phyloP scores from a whole-genome alignment of 2,888 invertebrate genomes.

The Aproaerema taeniolella region DNA sequence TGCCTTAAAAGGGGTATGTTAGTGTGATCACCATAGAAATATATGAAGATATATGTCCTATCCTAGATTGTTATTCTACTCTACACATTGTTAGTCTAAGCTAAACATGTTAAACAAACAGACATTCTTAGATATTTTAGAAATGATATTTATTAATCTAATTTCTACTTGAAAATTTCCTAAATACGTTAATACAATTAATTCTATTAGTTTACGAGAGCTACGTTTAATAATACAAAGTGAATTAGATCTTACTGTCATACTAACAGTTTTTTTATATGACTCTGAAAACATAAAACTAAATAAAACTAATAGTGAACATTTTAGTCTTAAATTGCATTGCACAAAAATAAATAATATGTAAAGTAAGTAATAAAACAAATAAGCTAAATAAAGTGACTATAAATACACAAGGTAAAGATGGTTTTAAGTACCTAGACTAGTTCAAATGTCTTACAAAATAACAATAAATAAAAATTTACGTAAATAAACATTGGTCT shows the following conservation, averaged over 20 bases:
- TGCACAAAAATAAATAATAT: conserved; percentile 54
- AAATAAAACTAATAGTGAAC: conserved; percentile 57
- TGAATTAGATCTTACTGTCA: conserved; percentile 46
- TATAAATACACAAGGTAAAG: conserved; percentile 45
- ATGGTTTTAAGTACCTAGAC: conserved; percentile 37
- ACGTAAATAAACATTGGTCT: conserved; percentile 43
- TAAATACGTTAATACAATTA: conserved; percentile 72
- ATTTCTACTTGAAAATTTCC: conserved; percentile 58
- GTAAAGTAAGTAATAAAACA: conserved; percentile 45
- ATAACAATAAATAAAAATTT: conserved; percentile 34
- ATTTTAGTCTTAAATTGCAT: conserved; percentile 50
- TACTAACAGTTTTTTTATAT: conserved; percentile 39
- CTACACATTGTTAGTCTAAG: conserved; percentile 74
- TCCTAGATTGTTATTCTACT: conserved; percentile 69
- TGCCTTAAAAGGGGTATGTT: conserved; percentile 58
- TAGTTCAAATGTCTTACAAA: conserved; percentile 40
- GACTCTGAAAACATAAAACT: conserved; percentile 47
- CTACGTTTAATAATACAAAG: conserved; percentile 28
- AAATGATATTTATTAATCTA: conserved; percentile 75
- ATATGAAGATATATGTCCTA: conserved; percentile 39
- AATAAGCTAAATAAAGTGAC: conserved; percentile 36
- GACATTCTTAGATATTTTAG: conserved; percentile 70
- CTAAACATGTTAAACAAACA: conserved; percentile 78
- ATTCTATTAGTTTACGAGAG: conserved; percentile 39
- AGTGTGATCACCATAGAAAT: conserved; percentile 49